These are phyloP conservation scores for Phoebastria nigripes DNA, from an alignment of 2,797 vertebrate genomes.

Conservation along the genomic window DNA sequence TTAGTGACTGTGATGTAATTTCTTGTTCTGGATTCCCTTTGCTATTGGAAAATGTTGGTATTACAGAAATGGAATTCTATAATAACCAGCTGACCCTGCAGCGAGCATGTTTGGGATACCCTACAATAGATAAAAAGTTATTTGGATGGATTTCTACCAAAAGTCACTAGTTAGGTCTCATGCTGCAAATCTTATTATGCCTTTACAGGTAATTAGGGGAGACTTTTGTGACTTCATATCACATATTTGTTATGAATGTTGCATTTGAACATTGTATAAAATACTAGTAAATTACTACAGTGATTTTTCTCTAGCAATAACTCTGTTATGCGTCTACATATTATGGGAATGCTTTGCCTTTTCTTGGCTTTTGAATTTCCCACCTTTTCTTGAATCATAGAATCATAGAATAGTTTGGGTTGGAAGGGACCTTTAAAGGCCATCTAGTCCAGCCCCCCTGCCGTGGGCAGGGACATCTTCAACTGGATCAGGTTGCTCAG, in stretches of 20 bases:
- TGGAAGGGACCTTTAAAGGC: no score
- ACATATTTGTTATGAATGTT: fast-evolving
- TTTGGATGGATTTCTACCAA: neutral
- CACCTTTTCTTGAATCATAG: neutral
- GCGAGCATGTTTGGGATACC: neutral
- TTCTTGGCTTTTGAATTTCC: neutral
- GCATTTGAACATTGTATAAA: neutral
- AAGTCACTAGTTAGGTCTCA: neutral
- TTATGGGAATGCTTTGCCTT: neutral
- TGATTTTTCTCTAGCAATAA: neutral
- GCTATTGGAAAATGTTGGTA: neutral
- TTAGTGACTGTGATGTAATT: neutral
- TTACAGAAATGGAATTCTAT: neutral
- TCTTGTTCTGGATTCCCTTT: neutral
- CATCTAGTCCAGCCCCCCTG: no score
- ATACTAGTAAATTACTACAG: neutral
- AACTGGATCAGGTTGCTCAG: no score
- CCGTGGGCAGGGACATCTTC: no score
- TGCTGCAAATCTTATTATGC: neutral
- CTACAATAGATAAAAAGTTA: fast-evolving
- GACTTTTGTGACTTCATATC: neutral
- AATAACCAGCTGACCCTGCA: neutral
- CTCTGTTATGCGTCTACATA: fast-evolving
- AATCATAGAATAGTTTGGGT: no score
- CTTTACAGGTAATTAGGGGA: neutral